Conservation (phyloP, 30 jellyfish, hydroid and myxozoan species). For the Hydractinia echinata region DNA sequence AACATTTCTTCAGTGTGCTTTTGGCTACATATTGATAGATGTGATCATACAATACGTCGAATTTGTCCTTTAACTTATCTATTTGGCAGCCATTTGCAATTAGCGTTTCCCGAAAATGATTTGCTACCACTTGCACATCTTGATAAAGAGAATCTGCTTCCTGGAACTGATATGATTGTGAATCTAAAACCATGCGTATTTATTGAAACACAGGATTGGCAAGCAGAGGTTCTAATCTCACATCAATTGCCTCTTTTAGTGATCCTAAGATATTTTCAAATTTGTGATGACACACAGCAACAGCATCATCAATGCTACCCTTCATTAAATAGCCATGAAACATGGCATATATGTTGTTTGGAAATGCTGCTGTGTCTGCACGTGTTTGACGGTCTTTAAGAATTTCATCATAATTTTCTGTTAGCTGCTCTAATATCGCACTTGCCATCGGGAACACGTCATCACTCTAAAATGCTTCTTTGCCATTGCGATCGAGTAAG, state of each 20-base stretch:
- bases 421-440: neutral
- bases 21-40: conserved; percentile 1
- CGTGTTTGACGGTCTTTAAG: neutral
- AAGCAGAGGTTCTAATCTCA: neutral
- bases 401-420: neutral
- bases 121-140: neutral
- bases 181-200: neutral
- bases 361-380: neutral
- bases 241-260: neutral
- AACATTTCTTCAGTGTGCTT: neutral
- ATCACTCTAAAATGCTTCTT: neutral
- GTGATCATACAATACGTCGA: neutral
- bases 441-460: neutral
- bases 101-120: neutral
- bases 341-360: neutral
- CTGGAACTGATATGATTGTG: neutral
- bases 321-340: neutral
- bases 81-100: neutral
- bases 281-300: neutral
- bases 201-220: neutral
- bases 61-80: neutral
- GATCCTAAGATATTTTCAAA: neutral
- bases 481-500: neutral
- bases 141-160: neutral
- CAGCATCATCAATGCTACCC: neutral